Conservation (phyloP, 35 echinoderm and acorn worm genomes). For the Strongylocentrotus purpuratus region DNA sequence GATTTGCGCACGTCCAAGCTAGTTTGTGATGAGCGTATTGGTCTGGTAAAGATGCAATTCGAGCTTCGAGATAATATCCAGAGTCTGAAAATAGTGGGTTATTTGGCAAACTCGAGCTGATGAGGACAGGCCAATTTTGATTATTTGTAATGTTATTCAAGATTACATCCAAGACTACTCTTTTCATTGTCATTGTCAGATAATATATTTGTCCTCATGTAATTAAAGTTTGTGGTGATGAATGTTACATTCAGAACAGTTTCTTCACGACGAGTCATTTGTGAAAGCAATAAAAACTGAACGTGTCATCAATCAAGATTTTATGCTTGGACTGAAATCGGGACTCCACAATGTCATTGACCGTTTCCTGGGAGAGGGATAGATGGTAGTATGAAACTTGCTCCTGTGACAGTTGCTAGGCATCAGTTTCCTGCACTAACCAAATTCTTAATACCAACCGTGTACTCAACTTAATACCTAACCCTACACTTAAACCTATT, state of each 20-base stretch:
- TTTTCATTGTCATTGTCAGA: too few species aligned
- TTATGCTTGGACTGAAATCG: neutral
- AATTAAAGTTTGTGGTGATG: neutral
- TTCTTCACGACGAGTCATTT: slow-evolving; percentile 10
- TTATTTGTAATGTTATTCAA: neutral
- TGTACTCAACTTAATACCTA: too few species aligned
- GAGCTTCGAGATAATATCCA: too few species aligned
- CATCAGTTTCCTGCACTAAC: too few species aligned
- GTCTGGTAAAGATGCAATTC: too few species aligned
- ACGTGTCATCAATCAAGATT: neutral
- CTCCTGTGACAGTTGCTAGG: too few species aligned
- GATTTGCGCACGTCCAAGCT: too few species aligned
- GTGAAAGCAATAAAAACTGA: neutral
- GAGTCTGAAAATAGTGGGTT: too few species aligned
- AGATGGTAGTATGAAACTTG: neutral
- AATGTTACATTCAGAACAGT: neutral
- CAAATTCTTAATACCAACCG: too few species aligned
- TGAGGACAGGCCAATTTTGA: neutral
- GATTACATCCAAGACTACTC: neutral
- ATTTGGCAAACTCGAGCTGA: too few species aligned
- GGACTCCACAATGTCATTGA: neutral
- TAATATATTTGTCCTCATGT: neutral
- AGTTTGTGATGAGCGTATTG: too few species aligned
- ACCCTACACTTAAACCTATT: too few species aligned
- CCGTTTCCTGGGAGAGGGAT: neutral